phyloP scores from a whole-genome alignment of 2,888 invertebrate genomes.

The Leptarthrus brevirostris region DNA sequence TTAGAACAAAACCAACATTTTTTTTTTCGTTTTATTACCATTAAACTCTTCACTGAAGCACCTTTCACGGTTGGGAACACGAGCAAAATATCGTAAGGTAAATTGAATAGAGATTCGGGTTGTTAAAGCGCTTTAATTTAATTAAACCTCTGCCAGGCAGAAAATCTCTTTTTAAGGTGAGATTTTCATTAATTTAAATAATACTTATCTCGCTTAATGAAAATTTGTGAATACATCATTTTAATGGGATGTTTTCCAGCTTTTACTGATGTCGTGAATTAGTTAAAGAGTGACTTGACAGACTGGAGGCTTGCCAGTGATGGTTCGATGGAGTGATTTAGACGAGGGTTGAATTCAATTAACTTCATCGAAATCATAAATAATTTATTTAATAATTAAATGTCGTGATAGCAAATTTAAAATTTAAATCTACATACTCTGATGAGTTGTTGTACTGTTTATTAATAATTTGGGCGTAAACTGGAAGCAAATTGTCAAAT shows the following conservation, averaged over 20 bases:
- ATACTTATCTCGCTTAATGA: conserved; percentile 21
- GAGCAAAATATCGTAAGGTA: background rate
- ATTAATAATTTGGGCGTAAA: no score
- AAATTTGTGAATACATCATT: conserved; percentile 18
- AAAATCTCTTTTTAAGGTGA: conserved; percentile 13
- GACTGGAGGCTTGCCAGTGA: no score
- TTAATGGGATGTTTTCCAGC: conserved; percentile 30
- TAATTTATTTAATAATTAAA: no score
- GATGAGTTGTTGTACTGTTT: no score
- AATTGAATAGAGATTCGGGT: background rate
- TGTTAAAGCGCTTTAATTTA: conserved; percentile 30
- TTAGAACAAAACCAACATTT: conserved; percentile 7
- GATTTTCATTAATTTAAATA: conserved; percentile 35
- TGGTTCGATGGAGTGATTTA: no score
- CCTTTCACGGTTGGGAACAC: background rate
- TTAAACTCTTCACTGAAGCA: background rate
- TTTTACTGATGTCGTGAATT: no score
- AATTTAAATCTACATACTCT: no score
- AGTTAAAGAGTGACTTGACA: no score
- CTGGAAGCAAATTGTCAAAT: no score
- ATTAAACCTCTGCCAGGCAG: conserved; percentile 25
- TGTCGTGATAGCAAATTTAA: no score
- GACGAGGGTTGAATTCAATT: no score
- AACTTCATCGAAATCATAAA: no score
- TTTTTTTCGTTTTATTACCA: conserved; percentile 11